phyloP scores from a whole-genome alignment of 2,113 vertebrate genomes.

The Xiphophorus maculatus region DNA sequence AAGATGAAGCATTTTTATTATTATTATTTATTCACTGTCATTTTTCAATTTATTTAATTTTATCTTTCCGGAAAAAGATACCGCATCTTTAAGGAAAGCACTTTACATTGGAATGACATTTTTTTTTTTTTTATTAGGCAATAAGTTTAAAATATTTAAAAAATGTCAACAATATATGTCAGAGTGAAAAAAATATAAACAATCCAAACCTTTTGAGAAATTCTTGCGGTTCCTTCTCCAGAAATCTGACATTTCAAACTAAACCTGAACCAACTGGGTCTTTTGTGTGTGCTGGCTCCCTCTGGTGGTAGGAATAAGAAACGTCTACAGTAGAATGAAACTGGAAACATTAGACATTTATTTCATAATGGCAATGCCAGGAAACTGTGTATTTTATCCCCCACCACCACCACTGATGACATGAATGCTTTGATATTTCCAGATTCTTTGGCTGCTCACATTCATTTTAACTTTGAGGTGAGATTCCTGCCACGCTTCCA shows the following conservation, averaged over 20 bases:
- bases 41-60: background rate
- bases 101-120: too few relatives aligned
- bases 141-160: too few relatives aligned
- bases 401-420: slow-evolving; percentile 38
- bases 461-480: slow-evolving; percentile 18
- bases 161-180: too few relatives aligned
- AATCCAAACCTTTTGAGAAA: background rate
- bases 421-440: slow-evolving; percentile 42
- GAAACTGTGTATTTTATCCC: slow-evolving; percentile 47
- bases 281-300: slow-evolving; percentile 44
- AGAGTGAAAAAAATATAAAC: too few relatives aligned
- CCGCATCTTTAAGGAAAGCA: background rate
- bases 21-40: background rate
- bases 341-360: slow-evolving; percentile 59
- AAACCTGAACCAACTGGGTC: background rate
- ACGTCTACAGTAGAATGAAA: background rate
- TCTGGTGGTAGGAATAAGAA: slow-evolving; percentile 54
- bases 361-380: slow-evolving; percentile 51
- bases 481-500: slow-evolving; percentile 52
- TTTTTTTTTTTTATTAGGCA: too few relatives aligned
- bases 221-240: background rate
- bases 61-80: too few relatives aligned
- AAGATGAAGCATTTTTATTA: background rate
- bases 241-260: background rate
- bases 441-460: slow-evolving; percentile 44